These are phyloP conservation scores for Merops nubicus DNA, from an alignment of 2,113 vertebrate genomes.

Conservation along the genomic window DNA sequence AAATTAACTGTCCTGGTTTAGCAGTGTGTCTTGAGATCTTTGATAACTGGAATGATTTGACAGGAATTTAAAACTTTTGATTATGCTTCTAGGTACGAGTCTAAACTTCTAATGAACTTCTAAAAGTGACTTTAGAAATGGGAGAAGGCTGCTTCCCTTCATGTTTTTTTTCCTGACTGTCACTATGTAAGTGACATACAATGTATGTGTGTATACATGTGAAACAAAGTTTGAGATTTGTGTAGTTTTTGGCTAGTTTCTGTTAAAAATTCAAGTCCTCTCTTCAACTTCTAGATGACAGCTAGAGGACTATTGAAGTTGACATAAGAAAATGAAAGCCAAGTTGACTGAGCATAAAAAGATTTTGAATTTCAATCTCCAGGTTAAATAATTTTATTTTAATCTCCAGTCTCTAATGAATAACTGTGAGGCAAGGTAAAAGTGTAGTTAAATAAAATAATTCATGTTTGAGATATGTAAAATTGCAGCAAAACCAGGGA, in stretches of 20 bases:
- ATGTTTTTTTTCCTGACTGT: neutral
- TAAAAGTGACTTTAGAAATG: neutral
- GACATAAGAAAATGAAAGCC: neutral
- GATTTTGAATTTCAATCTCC: neutral
- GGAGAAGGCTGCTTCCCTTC: neutral
- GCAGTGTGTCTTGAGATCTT: neutral
- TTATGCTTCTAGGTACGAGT: neutral
- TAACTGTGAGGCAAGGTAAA: neutral
- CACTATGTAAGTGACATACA: too few relatives aligned
- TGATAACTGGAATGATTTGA: neutral
- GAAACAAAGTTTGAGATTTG: neutral
- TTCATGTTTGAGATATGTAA: neutral
- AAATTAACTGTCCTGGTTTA: neutral
- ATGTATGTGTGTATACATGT: fast-evolving
- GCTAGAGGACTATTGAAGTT: neutral
- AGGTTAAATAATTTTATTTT: neutral
- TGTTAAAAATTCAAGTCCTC: neutral
- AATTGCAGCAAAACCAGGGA: neutral
- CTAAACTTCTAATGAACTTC: neutral
- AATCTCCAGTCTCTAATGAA: neutral
- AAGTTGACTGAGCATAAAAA: neutral
- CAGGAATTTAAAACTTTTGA: neutral
- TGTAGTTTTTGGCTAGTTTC: neutral
- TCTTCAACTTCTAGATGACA: neutral
- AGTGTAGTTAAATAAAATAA: neutral